Base-by-base conservation (phyloP, 2,888 invertebrate species). In the Plusia festucae region DNA sequence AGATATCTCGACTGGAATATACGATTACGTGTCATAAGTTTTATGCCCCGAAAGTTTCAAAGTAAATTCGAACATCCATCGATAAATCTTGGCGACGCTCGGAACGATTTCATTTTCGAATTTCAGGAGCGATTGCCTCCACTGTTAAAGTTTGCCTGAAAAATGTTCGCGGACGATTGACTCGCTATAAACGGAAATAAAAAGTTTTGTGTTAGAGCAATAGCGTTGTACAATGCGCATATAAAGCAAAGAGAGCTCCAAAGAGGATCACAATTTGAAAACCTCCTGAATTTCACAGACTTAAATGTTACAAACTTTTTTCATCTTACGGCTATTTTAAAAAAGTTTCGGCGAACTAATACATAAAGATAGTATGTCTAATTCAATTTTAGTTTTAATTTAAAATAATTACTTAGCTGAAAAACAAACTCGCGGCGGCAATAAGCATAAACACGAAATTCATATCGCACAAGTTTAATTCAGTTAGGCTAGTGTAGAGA, bases 81-180 rank as follows among this genome's bases (percentile, higher is more conserved):
- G 92, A 95, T 95, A 95, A 95, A 94, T 95, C 95, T 95, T 92
- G 91, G 94, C 93, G 94, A 93, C 93, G 93, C 93, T 93, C 90
- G 88, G 91, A 92, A 93, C 94, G 94, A 94, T 94, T 95, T 95
- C 94, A 95, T 95, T 95, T 95, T 95, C 95, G 95, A 93, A 94
- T 94, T 94, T 94, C 95, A 93, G 94, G 93, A 95, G 90, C 95
- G 94, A 95, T 95, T 95, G 94, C 93, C 93, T 92, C 93, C 90
- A 93, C 93, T 94, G 95, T 95, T 94, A 94, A 95, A 95, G 93
- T 95, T 95, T 95, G 93, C 93, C 93, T 95, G 95, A 94, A 95
- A 95, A 95, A 93, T 95, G 92, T 94, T 94, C 93, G 91, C 92
- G 93, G 93, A 91, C 95, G 94, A 95, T 95, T 95, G 95, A 94